Evolutionary conservation across 2,797 vertebrate genomes (phyloP).

Genomic region (Naso thynnoides): DNA sequence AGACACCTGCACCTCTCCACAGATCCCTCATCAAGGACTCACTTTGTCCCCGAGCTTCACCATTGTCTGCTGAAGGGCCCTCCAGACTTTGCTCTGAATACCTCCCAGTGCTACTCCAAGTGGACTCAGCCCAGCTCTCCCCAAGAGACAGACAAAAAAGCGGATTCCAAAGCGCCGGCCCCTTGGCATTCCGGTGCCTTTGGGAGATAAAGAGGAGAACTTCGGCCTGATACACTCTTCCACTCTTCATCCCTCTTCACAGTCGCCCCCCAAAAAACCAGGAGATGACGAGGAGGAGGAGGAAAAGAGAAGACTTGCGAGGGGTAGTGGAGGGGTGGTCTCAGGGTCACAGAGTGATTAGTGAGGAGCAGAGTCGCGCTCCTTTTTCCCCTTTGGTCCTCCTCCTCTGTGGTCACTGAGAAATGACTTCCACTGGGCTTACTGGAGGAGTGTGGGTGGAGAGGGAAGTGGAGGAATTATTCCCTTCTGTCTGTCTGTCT

Average conservation of each 20-base stretch:
- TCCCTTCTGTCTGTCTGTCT: slow-evolving; percentile 76
- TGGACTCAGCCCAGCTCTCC: slow-evolving; percentile 85
- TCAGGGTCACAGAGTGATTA: slow-evolving; percentile 80
- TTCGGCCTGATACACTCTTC: slow-evolving; percentile 82
- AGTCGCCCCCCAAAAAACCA: slow-evolving; percentile 40
- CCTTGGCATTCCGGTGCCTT: slow-evolving; percentile 88
- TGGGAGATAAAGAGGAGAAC: slow-evolving; percentile 84
- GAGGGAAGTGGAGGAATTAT: slow-evolving; percentile 76
- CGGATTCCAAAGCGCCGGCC: slow-evolving; percentile 86
- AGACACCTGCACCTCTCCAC: slow-evolving; percentile 86
- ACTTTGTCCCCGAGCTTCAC: slow-evolving; percentile 85
- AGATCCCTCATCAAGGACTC: slow-evolving; percentile 89
- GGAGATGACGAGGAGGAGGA: slow-evolving; percentile 56
- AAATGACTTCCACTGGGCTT: slow-evolving; percentile 79
- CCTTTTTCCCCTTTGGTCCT: slow-evolving; percentile 67
- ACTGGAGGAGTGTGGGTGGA: slow-evolving; percentile 75
- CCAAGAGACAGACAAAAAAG: slow-evolving; percentile 86
- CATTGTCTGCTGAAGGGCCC: slow-evolving; percentile 88
- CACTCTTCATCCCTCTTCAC: slow-evolving; percentile 68
- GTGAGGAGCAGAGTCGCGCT: slow-evolving; percentile 67
- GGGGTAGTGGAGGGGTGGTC: slow-evolving; percentile 73
- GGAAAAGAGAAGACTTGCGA: slow-evolving; percentile 61
- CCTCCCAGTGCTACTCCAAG: slow-evolving; percentile 84
- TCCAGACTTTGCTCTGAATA: slow-evolving; percentile 82
- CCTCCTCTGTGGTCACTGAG: slow-evolving; percentile 76